Base-by-base conservation (phyloP, 2,797 vertebrate genomes). In the Neosilurus hyrtlii region DNA sequence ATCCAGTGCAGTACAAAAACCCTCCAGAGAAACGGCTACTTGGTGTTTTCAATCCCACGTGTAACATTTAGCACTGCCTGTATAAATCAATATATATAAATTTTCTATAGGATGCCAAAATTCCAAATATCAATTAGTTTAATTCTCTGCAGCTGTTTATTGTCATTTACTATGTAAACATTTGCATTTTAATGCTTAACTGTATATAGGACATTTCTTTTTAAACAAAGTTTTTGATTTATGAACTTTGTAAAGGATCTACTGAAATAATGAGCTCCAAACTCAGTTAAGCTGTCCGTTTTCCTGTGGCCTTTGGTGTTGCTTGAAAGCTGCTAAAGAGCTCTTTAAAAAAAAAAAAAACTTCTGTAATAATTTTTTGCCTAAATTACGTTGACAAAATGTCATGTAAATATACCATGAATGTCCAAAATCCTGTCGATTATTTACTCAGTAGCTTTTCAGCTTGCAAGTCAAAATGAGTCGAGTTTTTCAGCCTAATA, bases 61-160 rank as follows among this genome's bases (percentile, higher is more conserved):
- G 66, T 68, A 22, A 43, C 66, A 43, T 68, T 68, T 43, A 4
- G 9, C 66, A 43, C 2, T 52, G 1, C 6, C 0, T 54, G 3
- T 9, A 24, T 52, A 54, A 72, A 54, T 54, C 51, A 54, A 24
- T 24, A 71, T 8, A 24, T 8, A 51, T 52, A n/a, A n/a, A 3
- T 15, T 51, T 11, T 52, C 12, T 2, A 72, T 26, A 16, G n/a
- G 51, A 54, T 52, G 70, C 51, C 49, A 52, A 9, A 26, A 18
- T 26, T 73, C 24, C 67, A 70, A n/a, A 12, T 68, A n/a, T 70
- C 66, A 22, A 68, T 35, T 11, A 70, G 67, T 70, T 70, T 70
- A 9, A 43, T 20, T 20, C 22, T 16, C 3, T 70, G 4, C 67
- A 35, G 14, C 65, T 37, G 9, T 67, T 67, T 35, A 26, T 63